Conservation (phyloP, 2,797 vertebrate species). For the Hafferia zeledoni region DNA sequence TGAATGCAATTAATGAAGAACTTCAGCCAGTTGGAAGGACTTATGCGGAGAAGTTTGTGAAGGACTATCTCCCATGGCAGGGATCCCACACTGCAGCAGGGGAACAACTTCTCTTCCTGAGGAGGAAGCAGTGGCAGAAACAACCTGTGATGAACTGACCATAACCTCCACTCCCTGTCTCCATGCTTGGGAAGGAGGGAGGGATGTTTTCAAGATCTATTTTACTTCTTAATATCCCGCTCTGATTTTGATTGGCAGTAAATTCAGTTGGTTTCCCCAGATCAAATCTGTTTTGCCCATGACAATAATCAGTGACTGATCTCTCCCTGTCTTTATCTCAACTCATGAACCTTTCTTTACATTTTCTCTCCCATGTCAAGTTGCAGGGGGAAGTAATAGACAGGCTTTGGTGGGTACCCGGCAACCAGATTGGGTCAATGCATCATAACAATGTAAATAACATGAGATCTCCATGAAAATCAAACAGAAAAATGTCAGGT, state of each 20-base stretch:
- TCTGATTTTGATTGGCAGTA: background rate
- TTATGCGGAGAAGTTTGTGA: background rate
- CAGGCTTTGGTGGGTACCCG: background rate
- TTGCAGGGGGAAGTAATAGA: background rate
- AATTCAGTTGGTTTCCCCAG: background rate
- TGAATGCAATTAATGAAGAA: background rate
- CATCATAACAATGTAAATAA: background rate
- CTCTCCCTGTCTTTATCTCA: background rate
- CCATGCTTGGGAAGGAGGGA: background rate
- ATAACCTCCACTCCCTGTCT: background rate
- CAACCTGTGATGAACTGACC: background rate
- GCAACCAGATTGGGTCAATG: background rate
- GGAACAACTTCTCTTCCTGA: background rate
- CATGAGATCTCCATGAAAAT: background rate
- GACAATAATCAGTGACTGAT: background rate
- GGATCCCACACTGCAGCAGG: background rate
- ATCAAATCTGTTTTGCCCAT: background rate
- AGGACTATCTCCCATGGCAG: background rate
- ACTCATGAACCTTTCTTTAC: background rate
- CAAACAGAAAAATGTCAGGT: background rate
- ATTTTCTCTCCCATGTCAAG: background rate
- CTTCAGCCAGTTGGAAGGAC: background rate
- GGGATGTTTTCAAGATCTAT: background rate
- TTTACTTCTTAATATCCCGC: background rate
- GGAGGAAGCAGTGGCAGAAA: background rate